Conservation (phyloP, 2,113 vertebrate genomes). For the Cavia porcellus region DNA sequence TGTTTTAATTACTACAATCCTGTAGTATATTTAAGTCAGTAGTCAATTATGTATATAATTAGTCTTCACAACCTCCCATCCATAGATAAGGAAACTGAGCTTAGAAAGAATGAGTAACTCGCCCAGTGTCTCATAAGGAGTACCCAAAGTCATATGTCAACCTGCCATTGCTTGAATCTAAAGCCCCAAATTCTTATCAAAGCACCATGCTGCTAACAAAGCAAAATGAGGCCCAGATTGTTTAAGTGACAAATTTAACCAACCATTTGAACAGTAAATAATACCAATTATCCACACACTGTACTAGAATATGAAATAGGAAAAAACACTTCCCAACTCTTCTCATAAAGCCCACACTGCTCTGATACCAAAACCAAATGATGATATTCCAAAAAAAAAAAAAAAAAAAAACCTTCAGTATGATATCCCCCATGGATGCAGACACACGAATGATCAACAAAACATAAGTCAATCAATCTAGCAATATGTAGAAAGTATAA, state of each 20-base stretch:
- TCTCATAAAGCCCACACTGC: neutral
- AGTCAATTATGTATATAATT: neutral
- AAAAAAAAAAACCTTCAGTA: neutral
- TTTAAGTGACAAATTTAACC: neutral
- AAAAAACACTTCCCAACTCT: neutral
- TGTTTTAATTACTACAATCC: neutral
- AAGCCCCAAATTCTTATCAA: neutral
- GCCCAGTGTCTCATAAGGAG: neutral
- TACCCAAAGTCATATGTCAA: constrained; percentile 14
- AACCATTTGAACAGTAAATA: neutral
- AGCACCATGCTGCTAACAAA: neutral
- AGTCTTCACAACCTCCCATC: neutral
- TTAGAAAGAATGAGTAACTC: neutral
- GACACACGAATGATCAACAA: neutral
- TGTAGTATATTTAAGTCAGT: neutral
- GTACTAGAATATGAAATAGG: neutral
- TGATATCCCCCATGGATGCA: neutral
- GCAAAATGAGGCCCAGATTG: neutral
- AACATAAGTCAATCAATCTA: neutral
- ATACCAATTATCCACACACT: neutral
- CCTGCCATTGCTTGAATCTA: neutral
- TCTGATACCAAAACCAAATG: neutral
- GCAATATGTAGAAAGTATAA: neutral
- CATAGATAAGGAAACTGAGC: neutral
- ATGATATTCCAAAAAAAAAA: neutral